Percentiles rank a stretch among this genome's conserved stretches.
phyloP scores from a whole-genome alignment of 1,140 invertebrate species.

The Parapsyche elsis region DNA sequence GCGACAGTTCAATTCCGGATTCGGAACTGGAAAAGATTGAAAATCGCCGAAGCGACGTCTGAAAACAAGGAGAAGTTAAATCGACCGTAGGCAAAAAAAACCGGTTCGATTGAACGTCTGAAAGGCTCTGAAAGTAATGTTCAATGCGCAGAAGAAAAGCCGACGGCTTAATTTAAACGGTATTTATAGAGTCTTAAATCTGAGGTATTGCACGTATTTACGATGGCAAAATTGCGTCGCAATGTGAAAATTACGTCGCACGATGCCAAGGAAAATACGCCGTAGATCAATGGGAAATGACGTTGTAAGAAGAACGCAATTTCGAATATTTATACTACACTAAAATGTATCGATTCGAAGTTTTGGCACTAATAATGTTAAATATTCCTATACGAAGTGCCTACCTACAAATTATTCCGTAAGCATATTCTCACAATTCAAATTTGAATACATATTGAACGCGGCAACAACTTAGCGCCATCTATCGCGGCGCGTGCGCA shows the following conservation, averaged over 20 bases:
- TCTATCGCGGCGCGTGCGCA: not conserved
- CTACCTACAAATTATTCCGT: too few species aligned
- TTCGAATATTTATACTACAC: too few species aligned
- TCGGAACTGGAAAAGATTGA: not conserved
- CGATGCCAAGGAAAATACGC: conserved; percentile 4
- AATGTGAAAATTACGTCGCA: not conserved
- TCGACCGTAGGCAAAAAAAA: not conserved
- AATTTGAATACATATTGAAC: not conserved
- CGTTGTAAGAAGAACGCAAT: not conserved
- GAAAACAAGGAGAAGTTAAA: not conserved
- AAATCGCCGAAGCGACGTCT: not conserved
- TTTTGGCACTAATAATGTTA: not conserved
- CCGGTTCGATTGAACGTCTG: not conserved
- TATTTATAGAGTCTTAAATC: not conserved
- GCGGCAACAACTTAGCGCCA: not conserved
- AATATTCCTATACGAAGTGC: too few species aligned
- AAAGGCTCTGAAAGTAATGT: not conserved
- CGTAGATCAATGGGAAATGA: not conserved
- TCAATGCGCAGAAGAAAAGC: not conserved
- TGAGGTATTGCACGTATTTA: not conserved
- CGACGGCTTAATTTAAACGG: not conserved
- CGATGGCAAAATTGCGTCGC: not conserved
- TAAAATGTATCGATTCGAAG: too few species aligned
- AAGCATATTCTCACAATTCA: too few species aligned
- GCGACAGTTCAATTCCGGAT: conserved; percentile 18